A percentile compares a stretch with the other conserved stretches of the same genome.
These are phyloP conservation scores for Macrochelys suwanniensis DNA, from an alignment of 2,797 vertebrate species.

Conservation along the genomic window DNA sequence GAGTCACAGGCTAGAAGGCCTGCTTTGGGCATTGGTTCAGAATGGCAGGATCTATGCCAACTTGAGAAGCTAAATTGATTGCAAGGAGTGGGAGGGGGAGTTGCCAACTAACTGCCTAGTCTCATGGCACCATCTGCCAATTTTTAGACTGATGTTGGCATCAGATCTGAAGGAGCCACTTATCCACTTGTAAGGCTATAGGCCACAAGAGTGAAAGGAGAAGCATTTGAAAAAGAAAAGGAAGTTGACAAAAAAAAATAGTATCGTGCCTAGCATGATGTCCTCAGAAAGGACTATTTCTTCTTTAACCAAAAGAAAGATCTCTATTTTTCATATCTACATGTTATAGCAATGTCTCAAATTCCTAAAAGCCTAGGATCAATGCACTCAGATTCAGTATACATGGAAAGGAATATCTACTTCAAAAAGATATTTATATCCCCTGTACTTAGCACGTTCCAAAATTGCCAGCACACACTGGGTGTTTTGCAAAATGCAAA, in stretches of 20 bases:
- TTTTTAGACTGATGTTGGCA: constrained; percentile 75
- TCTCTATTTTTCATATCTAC: neutral
- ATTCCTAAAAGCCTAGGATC: neutral
- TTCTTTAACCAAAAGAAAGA: neutral
- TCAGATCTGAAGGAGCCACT: constrained; percentile 76
- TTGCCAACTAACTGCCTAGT: constrained; percentile 63
- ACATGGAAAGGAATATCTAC: neutral
- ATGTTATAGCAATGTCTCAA: neutral
- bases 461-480: neutral
- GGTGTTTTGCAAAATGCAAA: neutral
- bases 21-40: constrained; percentile 74
- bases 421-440: neutral
- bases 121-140: constrained; percentile 73
- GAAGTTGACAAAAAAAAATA: constrained; percentile 54
- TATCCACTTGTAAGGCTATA: constrained; percentile 69
- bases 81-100: constrained; percentile 67
- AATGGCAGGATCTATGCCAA: constrained; percentile 72
- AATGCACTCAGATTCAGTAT: neutral
- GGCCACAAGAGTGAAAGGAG: constrained; percentile 63
- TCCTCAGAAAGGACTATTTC: constrained; percentile 7
- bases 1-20: constrained; percentile 69
- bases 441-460: neutral
- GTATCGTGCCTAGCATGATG: constrained; percentile 49
- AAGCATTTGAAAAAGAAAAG: constrained; percentile 69
- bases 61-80: constrained; percentile 78